phyloP scores from a whole-genome alignment of 35 echinoderm and acorn worm genomes.

The Patiria miniata region DNA sequence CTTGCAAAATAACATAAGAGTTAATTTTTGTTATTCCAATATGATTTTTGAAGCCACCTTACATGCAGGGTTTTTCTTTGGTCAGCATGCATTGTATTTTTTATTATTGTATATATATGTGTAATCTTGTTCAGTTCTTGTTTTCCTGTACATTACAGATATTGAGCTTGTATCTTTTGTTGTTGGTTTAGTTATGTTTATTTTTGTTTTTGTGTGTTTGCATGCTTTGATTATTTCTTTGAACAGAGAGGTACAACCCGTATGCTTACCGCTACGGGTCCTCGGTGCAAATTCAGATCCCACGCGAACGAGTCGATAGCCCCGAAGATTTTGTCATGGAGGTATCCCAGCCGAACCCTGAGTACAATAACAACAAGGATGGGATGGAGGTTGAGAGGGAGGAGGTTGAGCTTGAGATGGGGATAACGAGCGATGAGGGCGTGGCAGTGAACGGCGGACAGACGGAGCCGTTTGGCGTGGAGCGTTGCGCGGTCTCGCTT shows the following conservation, averaged over 20 bases:
- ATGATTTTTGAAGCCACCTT: too few species aligned
- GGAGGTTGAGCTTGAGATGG: slow-evolving; percentile 16
- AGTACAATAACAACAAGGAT: slow-evolving; percentile 5
- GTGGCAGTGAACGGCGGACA: background rate
- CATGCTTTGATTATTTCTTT: background rate
- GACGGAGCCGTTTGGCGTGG: background rate
- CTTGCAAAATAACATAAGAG: too few species aligned
- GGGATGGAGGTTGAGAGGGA: background rate
- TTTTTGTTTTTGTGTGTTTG: background rate
- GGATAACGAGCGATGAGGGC: background rate
- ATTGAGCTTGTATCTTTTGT: too few species aligned
- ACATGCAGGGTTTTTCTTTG: too few species aligned
- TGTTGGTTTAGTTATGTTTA: too few species aligned
- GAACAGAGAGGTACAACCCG: background rate
- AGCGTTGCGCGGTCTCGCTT: background rate
- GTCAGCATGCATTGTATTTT: too few species aligned
- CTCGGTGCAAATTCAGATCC: slow-evolving; percentile 1
- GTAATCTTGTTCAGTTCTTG: too few species aligned
- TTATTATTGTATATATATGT: too few species aligned
- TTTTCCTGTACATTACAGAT: too few species aligned
- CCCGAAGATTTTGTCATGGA: slow-evolving; percentile 2
- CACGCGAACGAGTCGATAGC: background rate
- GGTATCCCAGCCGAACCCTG: background rate
- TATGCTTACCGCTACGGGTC: background rate
- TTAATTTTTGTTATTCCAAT: too few species aligned